Evolutionary conservation across 2,797 vertebrate genomes (phyloP).

Genomic region (Alcedo quadribrachys): DNA sequence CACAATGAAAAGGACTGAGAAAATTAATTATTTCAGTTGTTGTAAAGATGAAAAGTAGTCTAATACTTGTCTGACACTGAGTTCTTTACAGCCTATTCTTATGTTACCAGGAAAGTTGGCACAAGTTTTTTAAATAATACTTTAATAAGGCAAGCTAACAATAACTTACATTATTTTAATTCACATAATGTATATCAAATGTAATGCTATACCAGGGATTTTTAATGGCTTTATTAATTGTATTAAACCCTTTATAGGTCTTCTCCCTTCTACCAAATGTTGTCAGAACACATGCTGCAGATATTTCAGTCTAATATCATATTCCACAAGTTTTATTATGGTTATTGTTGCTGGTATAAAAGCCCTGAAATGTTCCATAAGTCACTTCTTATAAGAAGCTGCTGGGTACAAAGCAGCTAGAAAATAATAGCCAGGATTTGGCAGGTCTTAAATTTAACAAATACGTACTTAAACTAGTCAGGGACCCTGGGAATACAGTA

Average conservation of each 20-base stretch:
- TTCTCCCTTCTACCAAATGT: neutral
- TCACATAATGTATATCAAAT: neutral
- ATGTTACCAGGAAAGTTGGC: neutral
- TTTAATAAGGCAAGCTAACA: neutral
- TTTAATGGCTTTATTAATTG: constrained; percentile 14
- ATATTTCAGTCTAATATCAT: neutral
- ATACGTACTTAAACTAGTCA: constrained; percentile 11
- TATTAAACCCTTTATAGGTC: neutral
- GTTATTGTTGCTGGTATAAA: constrained; percentile 36
- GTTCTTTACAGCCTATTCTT: neutral
- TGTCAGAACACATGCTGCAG: neutral
- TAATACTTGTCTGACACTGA: neutral
- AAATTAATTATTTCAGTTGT: neutral
- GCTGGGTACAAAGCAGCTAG: constrained; percentile 23
- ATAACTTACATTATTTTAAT: neutral
- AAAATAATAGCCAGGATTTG: constrained; percentile 47
- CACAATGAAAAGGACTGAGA: neutral
- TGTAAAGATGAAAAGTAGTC: neutral
- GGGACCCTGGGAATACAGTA: constrained; percentile 17
- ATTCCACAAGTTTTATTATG: neutral
- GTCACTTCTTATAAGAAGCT: constrained; percentile 22
- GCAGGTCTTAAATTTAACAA: constrained; percentile 59
- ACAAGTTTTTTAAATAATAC: neutral
- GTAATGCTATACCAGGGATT: neutral
- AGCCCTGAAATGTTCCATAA: constrained; percentile 26